Conservation (phyloP, 2,797 vertebrate genomes). For the Ficedula albicollis region DNA sequence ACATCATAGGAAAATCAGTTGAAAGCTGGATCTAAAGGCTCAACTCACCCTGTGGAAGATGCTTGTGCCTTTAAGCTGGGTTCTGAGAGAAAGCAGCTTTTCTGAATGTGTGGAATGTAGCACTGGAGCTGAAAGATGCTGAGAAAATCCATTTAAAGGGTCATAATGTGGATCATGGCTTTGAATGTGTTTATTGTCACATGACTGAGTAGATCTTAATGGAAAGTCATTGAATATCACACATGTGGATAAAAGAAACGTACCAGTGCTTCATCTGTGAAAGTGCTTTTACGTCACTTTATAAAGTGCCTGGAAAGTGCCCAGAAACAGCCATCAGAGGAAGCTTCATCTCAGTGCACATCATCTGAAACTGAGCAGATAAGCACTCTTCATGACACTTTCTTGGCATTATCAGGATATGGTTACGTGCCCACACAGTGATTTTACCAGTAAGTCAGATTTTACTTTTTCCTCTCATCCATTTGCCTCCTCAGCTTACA, state of each 20-base stretch:
- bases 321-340: slow-evolving; percentile 8
- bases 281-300: slow-evolving; percentile 24
- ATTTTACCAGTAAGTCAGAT: slow-evolving; percentile 61
- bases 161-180: slow-evolving; percentile 34
- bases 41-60: neutral
- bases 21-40: neutral
- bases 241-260: neutral
- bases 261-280: slow-evolving; percentile 8
- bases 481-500: neutral
- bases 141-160: slow-evolving; percentile 47
- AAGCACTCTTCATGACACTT: slow-evolving; percentile 36
- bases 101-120: slow-evolving; percentile 6
- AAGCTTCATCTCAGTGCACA: neutral
- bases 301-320: slow-evolving; percentile 8
- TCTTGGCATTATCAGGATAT: slow-evolving; percentile 13
- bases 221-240: slow-evolving; percentile 67
- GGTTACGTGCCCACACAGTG: slow-evolving; percentile 42
- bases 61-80: neutral
- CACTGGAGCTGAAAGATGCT: neutral
- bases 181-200: slow-evolving; percentile 57
- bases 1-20: neutral
- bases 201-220: slow-evolving; percentile 60
- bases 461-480: neutral
- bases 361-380: slow-evolving; percentile 18
- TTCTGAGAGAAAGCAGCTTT: neutral